Evolutionary conservation across 2,888 invertebrate species (phyloP).

Genomic region (Papilio demoleus): DNA sequence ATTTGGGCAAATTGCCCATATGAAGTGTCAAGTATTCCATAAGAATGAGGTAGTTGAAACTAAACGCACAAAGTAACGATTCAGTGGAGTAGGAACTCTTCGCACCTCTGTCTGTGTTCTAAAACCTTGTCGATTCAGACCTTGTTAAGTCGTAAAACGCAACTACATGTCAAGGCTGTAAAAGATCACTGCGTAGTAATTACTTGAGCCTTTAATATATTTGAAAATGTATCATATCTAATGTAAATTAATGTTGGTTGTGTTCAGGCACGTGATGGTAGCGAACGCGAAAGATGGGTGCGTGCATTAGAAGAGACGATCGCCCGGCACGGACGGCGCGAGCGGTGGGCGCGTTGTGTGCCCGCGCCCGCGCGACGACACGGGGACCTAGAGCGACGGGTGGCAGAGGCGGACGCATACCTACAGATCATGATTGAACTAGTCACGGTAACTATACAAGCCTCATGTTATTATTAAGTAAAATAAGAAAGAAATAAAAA

Average conservation of each 20-base stretch:
- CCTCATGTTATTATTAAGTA: too few relatives aligned
- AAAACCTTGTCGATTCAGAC: too few relatives aligned
- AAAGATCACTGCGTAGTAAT: too few relatives aligned
- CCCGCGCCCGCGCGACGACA: constrained; percentile 70
- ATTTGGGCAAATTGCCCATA: too few relatives aligned
- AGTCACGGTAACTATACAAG: constrained; percentile 84
- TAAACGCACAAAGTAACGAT: too few relatives aligned
- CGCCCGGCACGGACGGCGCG: constrained; percentile 86
- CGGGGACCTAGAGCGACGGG: constrained; percentile 92
- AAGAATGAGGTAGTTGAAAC: too few relatives aligned
- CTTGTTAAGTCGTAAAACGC: too few relatives aligned
- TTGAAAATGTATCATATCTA: background rate
- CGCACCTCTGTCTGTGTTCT: too few relatives aligned
- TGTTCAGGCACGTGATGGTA: constrained; percentile 96
- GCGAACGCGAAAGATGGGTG: constrained; percentile 98
- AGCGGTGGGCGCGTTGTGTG: constrained; percentile 76
- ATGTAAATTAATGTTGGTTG: constrained; percentile 26
- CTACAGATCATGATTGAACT: constrained; percentile 97
- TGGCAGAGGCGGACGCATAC: constrained; percentile 98
- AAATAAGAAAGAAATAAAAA: too few relatives aligned
- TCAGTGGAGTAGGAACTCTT: too few relatives aligned
- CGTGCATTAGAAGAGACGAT: constrained; percentile 97
- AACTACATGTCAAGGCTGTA: too few relatives aligned
- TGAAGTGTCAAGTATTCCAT: too few relatives aligned
- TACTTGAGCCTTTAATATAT: background rate